Conservation (phyloP, 2,888 invertebrate species). For the Seladonia tumulorum region DNA sequence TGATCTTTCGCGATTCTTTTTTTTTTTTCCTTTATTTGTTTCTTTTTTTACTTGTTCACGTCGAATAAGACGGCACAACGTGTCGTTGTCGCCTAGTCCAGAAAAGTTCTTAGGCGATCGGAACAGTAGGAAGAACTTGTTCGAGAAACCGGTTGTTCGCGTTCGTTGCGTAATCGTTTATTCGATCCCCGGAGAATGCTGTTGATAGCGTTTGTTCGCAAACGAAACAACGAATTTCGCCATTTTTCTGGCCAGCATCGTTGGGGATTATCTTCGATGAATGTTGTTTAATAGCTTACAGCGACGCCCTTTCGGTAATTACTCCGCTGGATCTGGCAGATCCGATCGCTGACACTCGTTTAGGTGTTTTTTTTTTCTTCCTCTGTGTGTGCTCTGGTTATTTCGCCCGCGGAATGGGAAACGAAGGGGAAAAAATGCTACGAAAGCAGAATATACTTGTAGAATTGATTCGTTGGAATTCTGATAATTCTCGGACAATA, state of each 20-base stretch:
- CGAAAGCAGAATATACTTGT: no score
- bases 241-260: slow-evolving; percentile 8
- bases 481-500: no score
- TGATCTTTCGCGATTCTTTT: slow-evolving; percentile 13
- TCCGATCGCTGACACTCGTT: slow-evolving; percentile 23
- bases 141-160: slow-evolving; percentile 51
- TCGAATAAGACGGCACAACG: not conserved
- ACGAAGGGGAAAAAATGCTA: not conserved
- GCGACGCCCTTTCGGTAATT: slow-evolving; percentile 41
- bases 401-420: not conserved
- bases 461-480: no score
- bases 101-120: slow-evolving; percentile 10
- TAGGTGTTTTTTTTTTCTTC: not conserved
- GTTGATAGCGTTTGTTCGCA: slow-evolving; percentile 14
- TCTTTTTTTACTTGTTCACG: not conserved
- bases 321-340: slow-evolving; percentile 25
- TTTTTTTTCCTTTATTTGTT: not conserved
- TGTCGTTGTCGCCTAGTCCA: not conserved
- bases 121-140: slow-evolving; percentile 25
- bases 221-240: not conserved
- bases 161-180: slow-evolving; percentile 57
- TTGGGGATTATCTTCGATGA: slow-evolving; percentile 13
- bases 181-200: slow-evolving; percentile 38
- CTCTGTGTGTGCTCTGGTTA: no score
- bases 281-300: slow-evolving; percentile 18